phyloP scores from a whole-genome alignment of 2,888 invertebrate species.

The Lasioglossum leucozonium region DNA sequence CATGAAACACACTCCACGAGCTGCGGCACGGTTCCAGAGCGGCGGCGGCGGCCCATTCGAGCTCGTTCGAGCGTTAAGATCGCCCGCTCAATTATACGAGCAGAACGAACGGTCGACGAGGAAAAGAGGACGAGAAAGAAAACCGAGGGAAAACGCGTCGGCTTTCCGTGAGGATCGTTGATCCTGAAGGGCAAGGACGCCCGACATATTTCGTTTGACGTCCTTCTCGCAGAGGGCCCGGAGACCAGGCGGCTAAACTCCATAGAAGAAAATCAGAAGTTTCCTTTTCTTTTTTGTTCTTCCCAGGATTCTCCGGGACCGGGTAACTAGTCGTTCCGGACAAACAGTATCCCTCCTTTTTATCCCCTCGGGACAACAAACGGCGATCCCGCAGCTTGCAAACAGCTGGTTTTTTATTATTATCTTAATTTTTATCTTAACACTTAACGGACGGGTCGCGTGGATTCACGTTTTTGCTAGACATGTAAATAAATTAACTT shows the following conservation, averaged over 20 bases:
- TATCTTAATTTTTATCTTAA: not conserved
- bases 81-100: constrained; percentile 71
- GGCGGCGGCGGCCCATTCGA: constrained; percentile 54
- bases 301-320: not conserved
- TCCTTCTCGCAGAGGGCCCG: not conserved
- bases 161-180: constrained; percentile 36
- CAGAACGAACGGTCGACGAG: constrained; percentile 28
- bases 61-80: constrained; percentile 70
- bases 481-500: too few relatives aligned
- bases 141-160: constrained; percentile 14
- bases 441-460: too few relatives aligned
- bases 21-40: constrained; percentile 37
- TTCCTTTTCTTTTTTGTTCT: constrained; percentile 51
- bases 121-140: constrained; percentile 5
- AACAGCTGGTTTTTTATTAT: not conserved
- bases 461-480: too few relatives aligned
- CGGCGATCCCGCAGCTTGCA: not conserved
- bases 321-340: not conserved
- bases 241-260: not conserved
- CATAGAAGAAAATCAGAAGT: not conserved
- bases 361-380: not conserved
- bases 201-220: constrained; percentile 39
- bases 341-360: not conserved
- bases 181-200: constrained; percentile 55
- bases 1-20: constrained; percentile 63